These are phyloP conservation scores for Agapornis canus DNA, from an alignment of 2,797 vertebrate genomes.

Conservation along the genomic window DNA sequence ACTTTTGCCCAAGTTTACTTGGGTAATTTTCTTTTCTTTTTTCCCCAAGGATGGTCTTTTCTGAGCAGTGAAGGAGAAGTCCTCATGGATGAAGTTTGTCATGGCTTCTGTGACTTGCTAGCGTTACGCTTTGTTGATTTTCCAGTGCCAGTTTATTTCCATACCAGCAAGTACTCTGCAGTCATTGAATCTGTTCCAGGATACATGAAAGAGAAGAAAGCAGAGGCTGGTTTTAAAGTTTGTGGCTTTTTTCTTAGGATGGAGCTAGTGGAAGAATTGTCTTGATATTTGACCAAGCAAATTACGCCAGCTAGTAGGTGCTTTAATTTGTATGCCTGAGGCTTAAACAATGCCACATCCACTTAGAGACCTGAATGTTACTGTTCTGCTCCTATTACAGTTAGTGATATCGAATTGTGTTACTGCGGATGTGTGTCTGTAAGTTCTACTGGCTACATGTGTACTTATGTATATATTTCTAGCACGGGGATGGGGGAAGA, in stretches of 20 bases:
- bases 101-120: not conserved
- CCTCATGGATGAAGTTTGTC: not conserved
- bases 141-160: not conserved
- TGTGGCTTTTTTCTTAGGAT: not conserved
- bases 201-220: not conserved
- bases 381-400: constrained; percentile 51
- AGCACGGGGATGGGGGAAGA: accelerated
- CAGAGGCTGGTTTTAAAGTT: constrained; percentile 18
- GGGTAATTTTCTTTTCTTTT: not conserved
- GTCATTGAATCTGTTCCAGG: not conserved
- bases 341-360: constrained; percentile 70
- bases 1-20: not conserved
- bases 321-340: constrained; percentile 70
- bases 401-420: not conserved
- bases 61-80: not conserved
- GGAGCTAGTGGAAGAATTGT: constrained; percentile 68
- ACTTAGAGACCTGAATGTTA: constrained; percentile 57
- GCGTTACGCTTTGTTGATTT: not conserved
- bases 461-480: not conserved
- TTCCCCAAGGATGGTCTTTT: not conserved
- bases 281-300: constrained; percentile 73
- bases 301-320: constrained; percentile 67
- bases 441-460: not conserved
- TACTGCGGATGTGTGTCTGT: constrained; percentile 15
- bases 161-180: not conserved